Evolutionary conservation across 2,797 vertebrate species (phyloP).

Genomic region (Sorex maritimensis): DNA sequence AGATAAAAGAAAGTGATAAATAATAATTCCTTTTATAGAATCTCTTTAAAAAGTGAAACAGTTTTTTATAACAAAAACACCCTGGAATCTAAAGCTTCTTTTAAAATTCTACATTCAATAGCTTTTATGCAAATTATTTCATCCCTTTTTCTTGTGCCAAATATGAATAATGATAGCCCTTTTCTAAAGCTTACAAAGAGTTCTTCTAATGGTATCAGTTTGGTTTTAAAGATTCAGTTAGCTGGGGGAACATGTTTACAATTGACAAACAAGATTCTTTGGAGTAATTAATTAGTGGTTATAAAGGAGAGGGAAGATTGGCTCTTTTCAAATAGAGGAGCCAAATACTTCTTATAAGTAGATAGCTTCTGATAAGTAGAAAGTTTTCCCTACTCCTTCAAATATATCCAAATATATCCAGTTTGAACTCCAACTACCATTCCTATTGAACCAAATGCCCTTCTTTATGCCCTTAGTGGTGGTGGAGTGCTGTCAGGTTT

Average conservation of each 20-base stretch:
- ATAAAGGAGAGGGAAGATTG: slow-evolving; percentile 40
- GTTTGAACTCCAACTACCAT: background rate
- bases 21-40: slow-evolving; percentile 6
- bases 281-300: slow-evolving; percentile 72
- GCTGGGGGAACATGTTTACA: slow-evolving; percentile 60
- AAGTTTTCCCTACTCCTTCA: background rate
- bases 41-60: background rate
- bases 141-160: slow-evolving; percentile 62
- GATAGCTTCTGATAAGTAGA: background rate
- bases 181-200: slow-evolving; percentile 60
- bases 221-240: slow-evolving; percentile 57
- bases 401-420: background rate
- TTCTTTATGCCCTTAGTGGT: background rate
- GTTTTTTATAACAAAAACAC: slow-evolving; percentile 62
- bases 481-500: background rate
- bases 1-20: background rate
- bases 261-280: slow-evolving; percentile 68
- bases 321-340: slow-evolving; percentile 22
- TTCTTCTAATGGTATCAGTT: slow-evolving; percentile 38
- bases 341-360: slow-evolving; percentile 54
- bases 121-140: slow-evolving; percentile 59
- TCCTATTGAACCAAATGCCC: background rate
- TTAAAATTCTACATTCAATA: slow-evolving; percentile 49
- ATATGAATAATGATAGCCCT: background rate
- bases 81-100: slow-evolving; percentile 47